Base-by-base conservation (phyloP, 2,113 vertebrate genomes). In the Dasyurus viverrinus region DNA sequence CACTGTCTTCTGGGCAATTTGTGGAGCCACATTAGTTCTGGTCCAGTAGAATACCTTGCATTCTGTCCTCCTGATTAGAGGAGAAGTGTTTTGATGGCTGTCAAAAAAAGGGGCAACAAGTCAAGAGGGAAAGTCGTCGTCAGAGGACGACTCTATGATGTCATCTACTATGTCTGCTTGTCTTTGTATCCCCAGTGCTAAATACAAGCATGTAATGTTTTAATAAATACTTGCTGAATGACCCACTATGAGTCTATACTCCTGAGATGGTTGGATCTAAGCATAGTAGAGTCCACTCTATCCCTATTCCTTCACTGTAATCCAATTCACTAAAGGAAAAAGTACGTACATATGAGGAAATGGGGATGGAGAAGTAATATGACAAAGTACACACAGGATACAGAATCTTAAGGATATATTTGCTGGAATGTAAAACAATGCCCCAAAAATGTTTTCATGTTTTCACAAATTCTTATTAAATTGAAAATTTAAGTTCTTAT, bases 31-130 rank as follows among this genome's bases (percentile, higher is more conserved):
- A 42, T 57, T 24, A 16, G 47, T n/a, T 76, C 93, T 55, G 94
- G 60, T 91, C 91, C 42, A 2, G 26, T 54, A 57, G 54, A 95
- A 52, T 95, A n/a, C 93, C 91, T 47, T 2, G 93, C 60, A 3
- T 2, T 60, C 94, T 26, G 10, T 50, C 84, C 90, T 89, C 97
- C 96, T 50, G 92, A 96, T 57, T 94, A 96, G n/a, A 55, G 93
- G 95, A 96, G 2, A 0, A 0, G 2, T 48, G 68, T 96, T 97
- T 96, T 68, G 95, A 93, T 1, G 53, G 91, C 94, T 95, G 93
- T 57, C 93, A 91, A 52, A 90, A 90, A 89, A 94, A 89, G 89
- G 30, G 50, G 90, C 12, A 84, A 92, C 36, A 92, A 36, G 24
- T 23, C 47, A 68, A 48, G 95, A 93, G 93, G 93, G 92, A 91